Evolutionary conservation across 1,140 invertebrate genomes (phyloP).

Genomic region (Leptopilina boulardi): DNA sequence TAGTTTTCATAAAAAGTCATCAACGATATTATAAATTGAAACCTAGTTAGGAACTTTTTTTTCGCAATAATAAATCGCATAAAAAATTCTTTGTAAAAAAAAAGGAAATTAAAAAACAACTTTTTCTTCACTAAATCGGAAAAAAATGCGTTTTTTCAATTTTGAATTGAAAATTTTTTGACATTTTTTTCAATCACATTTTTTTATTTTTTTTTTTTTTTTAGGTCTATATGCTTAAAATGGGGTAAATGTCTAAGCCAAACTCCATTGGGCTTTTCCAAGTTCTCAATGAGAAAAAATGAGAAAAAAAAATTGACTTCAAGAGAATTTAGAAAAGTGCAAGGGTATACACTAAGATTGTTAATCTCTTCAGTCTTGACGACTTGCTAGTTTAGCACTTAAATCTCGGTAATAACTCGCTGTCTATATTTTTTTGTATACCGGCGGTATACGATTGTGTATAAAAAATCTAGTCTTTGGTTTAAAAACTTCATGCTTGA

Average conservation of each 20-base stretch:
- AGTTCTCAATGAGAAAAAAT: background rate
- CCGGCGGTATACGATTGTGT: constrained; percentile 27
- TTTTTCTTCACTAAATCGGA: too few species aligned
- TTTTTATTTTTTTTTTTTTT: too few species aligned
- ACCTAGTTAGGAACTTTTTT: background rate
- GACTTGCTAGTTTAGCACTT: constrained; percentile 17
- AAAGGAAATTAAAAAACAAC: background rate
- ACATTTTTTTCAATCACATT: background rate
- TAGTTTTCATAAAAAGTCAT: too few species aligned
- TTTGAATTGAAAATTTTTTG: too few species aligned
- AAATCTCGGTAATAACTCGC: background rate
- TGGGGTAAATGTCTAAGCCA: background rate
- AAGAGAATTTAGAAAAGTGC: constrained; percentile 25
- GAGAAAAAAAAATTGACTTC: background rate
- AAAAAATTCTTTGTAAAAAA: background rate
- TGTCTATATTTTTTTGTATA: constrained; percentile 10
- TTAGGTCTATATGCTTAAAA: background rate
- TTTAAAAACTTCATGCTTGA: constrained; percentile 52
- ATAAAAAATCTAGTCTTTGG: constrained; percentile 60
- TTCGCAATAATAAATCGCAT: background rate
- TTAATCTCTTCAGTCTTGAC: constrained; percentile 17
- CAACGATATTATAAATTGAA: too few species aligned
- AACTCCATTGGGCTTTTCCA: background rate
- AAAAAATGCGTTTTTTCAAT: too few species aligned
- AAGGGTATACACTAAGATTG: constrained; percentile 1